These are phyloP conservation scores for Megaleporinus macrocephalus DNA, from an alignment of 2,113 vertebrate species.

Conservation along the genomic window DNA sequence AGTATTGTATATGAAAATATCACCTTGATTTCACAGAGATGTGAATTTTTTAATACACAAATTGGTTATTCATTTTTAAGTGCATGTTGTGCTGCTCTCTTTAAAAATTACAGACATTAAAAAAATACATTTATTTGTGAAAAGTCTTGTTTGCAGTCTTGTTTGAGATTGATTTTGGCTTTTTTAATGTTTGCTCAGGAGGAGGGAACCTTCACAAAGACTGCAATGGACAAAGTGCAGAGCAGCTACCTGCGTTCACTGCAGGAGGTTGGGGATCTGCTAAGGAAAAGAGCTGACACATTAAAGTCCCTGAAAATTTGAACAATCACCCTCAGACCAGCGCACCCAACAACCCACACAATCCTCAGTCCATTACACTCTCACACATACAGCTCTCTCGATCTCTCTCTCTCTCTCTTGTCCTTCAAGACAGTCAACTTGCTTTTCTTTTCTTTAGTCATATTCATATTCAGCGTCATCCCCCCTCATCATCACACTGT, in stretches of 20 bases:
- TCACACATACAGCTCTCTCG: not conserved
- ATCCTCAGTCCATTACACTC: not conserved
- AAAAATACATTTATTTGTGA: no score
- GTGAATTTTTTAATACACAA: no score
- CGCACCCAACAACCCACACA: not conserved
- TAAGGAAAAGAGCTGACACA: conserved; percentile 92
- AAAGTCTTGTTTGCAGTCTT: no score
- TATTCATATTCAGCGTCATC: not conserved
- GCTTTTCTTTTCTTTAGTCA: conserved; percentile 25
- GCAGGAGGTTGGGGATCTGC: conserved; percentile 92
- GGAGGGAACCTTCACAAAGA: conserved; percentile 86
- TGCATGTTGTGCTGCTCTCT: no score
- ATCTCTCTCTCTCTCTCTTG: not conserved
- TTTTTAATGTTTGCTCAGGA: conserved; percentile 75
- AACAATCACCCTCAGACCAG: conserved; percentile 48
- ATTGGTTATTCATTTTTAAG: no score
- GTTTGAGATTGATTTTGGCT: no score
- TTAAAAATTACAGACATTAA: no score
- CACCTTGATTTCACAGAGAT: no score
- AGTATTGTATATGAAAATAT: no score
- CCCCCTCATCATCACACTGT: conserved; percentile 32
- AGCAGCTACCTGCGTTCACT: conserved; percentile 95
- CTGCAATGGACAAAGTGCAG: conserved; percentile 91
- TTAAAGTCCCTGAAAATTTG: conserved; percentile 95
- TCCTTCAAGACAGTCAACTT: conserved; percentile 3